A percentile compares a stretch with the other conserved stretches of the same genome.
Evolutionary conservation across 2,797 vertebrate species (phyloP).

Genomic region (Sebastes goodei): DNA sequence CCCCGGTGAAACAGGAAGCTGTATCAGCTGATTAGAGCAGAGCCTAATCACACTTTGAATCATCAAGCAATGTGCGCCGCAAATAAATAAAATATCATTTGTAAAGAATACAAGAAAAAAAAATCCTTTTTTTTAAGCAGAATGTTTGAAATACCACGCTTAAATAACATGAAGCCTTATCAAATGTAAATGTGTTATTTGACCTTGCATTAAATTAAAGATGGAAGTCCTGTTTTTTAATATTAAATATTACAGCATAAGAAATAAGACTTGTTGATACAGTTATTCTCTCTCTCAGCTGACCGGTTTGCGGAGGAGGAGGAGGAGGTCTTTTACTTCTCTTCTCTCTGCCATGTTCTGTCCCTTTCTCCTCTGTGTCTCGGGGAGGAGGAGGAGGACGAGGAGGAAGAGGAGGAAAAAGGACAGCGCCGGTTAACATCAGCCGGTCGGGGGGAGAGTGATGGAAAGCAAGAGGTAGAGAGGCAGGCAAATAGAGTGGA

Average conservation of each 20-base stretch:
- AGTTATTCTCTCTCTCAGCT: constrained; percentile 67
- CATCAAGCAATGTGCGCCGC: constrained; percentile 4
- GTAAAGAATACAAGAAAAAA: constrained; percentile 12
- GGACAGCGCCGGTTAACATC: constrained; percentile 46
- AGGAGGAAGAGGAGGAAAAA: constrained; percentile 29
- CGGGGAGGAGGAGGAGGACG: background rate
- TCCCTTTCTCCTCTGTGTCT: constrained; percentile 60
- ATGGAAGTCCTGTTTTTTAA: background rate
- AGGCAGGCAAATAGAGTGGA: constrained; percentile 58
- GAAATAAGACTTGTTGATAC: constrained; percentile 64
- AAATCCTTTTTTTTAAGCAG: background rate
- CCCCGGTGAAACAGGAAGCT: constrained; percentile 51
- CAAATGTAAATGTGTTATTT: constrained; percentile 9
- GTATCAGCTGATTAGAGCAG: constrained; percentile 52
- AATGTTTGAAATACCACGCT: background rate
- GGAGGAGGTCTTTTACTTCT: constrained; percentile 57
- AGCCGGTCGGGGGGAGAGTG: constrained; percentile 46
- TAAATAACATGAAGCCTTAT: background rate
- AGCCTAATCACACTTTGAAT: constrained; percentile 61
- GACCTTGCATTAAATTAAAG: constrained; percentile 7
- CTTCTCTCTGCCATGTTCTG: constrained; percentile 62
- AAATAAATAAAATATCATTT: constrained; percentile 20
- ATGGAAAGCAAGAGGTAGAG: constrained; percentile 60
- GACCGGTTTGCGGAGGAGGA: constrained; percentile 40
- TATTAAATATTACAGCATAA: background rate